Evolutionary conservation across 2,113 vertebrate genomes (phyloP), one percentile per base, ranked within the genome.

Genomic region (Crotophaga sulcirostris): DNA sequence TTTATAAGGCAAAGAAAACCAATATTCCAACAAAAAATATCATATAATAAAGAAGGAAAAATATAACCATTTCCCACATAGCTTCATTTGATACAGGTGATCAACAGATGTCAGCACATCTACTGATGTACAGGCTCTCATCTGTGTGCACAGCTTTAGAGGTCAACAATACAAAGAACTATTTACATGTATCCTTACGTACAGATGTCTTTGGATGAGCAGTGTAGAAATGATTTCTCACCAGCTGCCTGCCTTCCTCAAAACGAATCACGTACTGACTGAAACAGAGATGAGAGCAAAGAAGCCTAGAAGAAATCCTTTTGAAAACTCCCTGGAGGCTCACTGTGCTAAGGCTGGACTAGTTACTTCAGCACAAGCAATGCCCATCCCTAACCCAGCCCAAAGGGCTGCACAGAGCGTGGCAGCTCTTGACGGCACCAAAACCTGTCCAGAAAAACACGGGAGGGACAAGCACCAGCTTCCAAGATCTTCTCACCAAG

Each of bases 401-500:
- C 3, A 0, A 3, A 4, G 0, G 11, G 31, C 36, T 24, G 1
- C 5, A 14, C 26, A 8, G 36, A 89, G 33, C 6, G 1, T 2
- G 6, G 60, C 55, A 76, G 23, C 40, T n/a, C 79, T 11, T 8
- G 31, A 5, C 20, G 12, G 25, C 66, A 21, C 60, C 66, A 7
- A 68, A 64, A 44, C 12, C 49, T 47, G 33, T 42, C 28, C n/a
- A n/a, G 63, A 40, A 51, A 29, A 47, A 20, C 2, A 3, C 4
- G 5, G 40, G 4, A 28, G 18, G 17, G 42, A 36, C 45, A 47
- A 17, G 5, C 36, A 13, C 33, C 86, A 47, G 8, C 34, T 55
- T 18, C 36, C 18, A 26, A 38, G 20, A 26, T 47, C 67, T 69
- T 42, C 44, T 28, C 21, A 34, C 34, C 25, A 45, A 62, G 77